Evolutionary conservation across 1,140 invertebrate genomes (phyloP), one percentile per base, ranked within the genome.

Genomic region (Nilaparvata lugens): DNA sequence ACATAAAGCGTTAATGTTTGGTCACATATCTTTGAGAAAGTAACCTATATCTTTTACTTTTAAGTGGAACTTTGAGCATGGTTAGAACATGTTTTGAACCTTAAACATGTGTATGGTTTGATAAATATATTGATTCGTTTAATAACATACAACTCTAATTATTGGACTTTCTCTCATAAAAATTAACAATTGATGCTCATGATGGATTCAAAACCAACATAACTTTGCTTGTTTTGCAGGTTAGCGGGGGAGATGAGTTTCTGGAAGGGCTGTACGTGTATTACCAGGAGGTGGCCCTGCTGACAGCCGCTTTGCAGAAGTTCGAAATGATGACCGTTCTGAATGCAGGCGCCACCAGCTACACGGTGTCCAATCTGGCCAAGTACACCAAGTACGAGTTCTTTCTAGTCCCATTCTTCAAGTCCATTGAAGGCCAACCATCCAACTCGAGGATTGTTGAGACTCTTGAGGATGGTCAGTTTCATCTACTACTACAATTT

Each of bases 241-340:
- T 81, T 55, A 71, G 81, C 7, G 75, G 72, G 57, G 75, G 74
- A 19, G 74, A 75, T 7, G 77, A 80, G 61, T 74, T 77, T 66
- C 80, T 95, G 0, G 90, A 97, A 77, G 95, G 95, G 11, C 87
- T 95, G 16, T 95, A 96, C 71, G 88, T 98, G 51, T 84, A 93
- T 61, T 98, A 93, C 72, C 84, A 91, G 59, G 85, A 91, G 67
- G 31, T 35, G 2, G 31, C 31, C 13, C 13, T 35, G 9, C 76
- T 88, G 54, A 84, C 75, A 42, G 72, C 76, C 51, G 80, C 72
- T 35, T 11, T 35, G 31, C 76, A 78, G 0, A 83, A 85, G 65
- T 86, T 84, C 67, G 81, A 83, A 64, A 84, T 87, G 71, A 75
- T 86, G 5, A 87, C 84, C 0, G 84, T 87, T 0, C 72, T 85